phyloP scores from a whole-genome alignment of 2,113 vertebrate genomes.

The Hymenochirus boettgeri region DNA sequence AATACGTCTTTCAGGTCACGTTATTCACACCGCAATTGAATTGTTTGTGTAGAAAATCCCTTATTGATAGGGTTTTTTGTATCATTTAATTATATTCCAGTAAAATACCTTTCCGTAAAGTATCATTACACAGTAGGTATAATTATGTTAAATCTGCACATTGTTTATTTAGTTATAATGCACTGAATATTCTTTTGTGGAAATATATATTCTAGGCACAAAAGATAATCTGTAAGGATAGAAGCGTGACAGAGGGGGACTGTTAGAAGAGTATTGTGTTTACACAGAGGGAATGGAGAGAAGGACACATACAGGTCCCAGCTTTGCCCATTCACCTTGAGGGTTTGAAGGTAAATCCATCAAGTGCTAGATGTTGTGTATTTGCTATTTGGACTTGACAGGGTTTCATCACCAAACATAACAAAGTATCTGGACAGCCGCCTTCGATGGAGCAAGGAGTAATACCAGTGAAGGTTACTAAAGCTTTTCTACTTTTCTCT shows the following conservation, averaged over 20 bases:
- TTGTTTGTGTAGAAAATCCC: background rate
- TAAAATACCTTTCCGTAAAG: background rate
- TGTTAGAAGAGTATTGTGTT: constrained; percentile 14
- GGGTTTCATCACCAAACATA: background rate
- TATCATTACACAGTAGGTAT: background rate
- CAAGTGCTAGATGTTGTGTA: background rate
- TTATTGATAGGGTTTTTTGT: background rate
- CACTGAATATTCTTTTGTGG: background rate
- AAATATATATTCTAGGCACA: background rate
- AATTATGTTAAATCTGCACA: background rate
- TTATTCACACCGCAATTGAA: background rate
- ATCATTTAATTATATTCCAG: background rate
- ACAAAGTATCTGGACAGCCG: constrained; percentile 3
- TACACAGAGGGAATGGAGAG: constrained; percentile 9
- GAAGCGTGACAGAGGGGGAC: constrained; percentile 5
- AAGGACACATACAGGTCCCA: constrained; percentile 15
- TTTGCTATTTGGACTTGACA: constrained; percentile 19
- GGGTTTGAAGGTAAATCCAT: background rate
- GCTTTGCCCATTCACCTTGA: constrained; percentile 11
- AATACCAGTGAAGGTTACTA: background rate
- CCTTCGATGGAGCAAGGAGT: background rate
- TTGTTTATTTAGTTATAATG: background rate
- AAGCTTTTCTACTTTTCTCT: background rate
- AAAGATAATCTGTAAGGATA: background rate
- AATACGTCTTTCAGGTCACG: too few species aligned